These are phyloP conservation scores for Melopsittacus undulatus DNA, from an alignment of 2,797 vertebrate species.

Conservation along the genomic window DNA sequence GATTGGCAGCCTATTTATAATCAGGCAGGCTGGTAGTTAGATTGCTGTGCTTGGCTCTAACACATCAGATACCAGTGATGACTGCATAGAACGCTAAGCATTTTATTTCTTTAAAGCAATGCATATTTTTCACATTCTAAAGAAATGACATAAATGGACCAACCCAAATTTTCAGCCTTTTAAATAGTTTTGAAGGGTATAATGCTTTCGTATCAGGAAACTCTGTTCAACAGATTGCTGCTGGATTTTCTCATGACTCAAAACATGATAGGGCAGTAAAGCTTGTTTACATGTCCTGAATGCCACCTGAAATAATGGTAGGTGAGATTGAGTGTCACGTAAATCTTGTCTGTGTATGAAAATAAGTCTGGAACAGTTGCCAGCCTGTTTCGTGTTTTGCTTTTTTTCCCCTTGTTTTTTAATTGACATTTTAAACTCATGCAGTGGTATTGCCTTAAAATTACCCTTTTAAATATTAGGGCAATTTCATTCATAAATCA, in stretches of 20 bases:
- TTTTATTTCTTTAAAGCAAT: slow-evolving; percentile 49
- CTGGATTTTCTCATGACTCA: background rate
- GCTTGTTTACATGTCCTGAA: slow-evolving; percentile 20
- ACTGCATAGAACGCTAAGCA: background rate
- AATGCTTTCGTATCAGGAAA: background rate
- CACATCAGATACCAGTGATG: slow-evolving; percentile 40
- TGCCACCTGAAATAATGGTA: slow-evolving; percentile 26
- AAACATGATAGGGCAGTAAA: background rate
- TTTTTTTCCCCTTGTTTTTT: slow-evolving; percentile 49
- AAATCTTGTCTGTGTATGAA: slow-evolving; percentile 54
- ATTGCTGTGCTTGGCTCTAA: slow-evolving; percentile 45
- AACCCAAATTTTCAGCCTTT: background rate
- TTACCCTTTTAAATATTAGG: slow-evolving; percentile 50
- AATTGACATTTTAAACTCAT: slow-evolving; percentile 61
- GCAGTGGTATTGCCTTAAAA: slow-evolving; percentile 36
- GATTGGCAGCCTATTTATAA: slow-evolving; percentile 78
- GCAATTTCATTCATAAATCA: slow-evolving; percentile 48
- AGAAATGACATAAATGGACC: slow-evolving; percentile 11
- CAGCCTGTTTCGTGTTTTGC: background rate
- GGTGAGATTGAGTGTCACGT: background rate
- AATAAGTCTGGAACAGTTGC: slow-evolving; percentile 44
- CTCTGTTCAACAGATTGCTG: background rate
- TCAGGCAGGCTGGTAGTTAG: slow-evolving; percentile 46
- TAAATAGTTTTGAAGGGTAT: background rate
- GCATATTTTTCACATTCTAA: background rate